Percentiles rank a stretch among this genome's conserved stretches.
phyloP scores from a whole-genome alignment of 2,888 invertebrate species.

The Euphydryas editha region DNA sequence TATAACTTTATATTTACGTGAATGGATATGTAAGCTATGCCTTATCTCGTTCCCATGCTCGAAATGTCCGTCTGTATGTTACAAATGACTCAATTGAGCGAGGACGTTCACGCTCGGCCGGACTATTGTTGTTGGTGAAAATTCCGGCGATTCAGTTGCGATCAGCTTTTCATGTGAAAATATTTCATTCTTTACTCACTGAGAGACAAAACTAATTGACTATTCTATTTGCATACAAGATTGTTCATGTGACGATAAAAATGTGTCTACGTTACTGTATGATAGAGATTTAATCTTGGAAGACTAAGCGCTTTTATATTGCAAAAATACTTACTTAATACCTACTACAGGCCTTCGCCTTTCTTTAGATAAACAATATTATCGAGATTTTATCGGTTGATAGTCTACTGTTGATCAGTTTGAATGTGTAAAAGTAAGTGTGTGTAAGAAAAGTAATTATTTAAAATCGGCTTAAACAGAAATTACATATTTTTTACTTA shows the following conservation, averaged over 20 bases:
- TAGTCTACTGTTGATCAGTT: too few relatives aligned
- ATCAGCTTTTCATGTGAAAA: conserved; percentile 30
- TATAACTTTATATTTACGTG: neutral
- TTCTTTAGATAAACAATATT: too few relatives aligned
- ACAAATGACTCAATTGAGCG: conserved; percentile 59
- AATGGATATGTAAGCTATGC: conserved; percentile 44
- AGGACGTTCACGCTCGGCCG: conserved; percentile 45
- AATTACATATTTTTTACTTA: too few relatives aligned
- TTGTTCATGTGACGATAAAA: neutral
- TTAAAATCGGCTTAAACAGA: too few relatives aligned
- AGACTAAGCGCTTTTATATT: neutral
- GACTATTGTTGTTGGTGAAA: conserved; percentile 35
- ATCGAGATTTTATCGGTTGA: too few relatives aligned
- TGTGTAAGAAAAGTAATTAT: too few relatives aligned
- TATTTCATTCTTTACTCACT: conserved; percentile 2
- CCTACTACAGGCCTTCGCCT: too few relatives aligned
- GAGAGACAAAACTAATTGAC: conserved; percentile 8
- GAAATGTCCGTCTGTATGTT: conserved; percentile 47
- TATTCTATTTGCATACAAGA: conserved; percentile 3
- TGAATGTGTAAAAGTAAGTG: too few relatives aligned
- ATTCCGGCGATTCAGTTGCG: conserved; percentile 26
- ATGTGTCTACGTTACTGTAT: neutral
- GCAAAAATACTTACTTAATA: neutral
- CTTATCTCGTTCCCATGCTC: conserved; percentile 51
- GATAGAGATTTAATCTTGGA: neutral